A percentile compares a stretch with the other conserved stretches of the same genome.
phyloP scores from a whole-genome alignment of 2,797 vertebrate species.

The Sylvia borin region DNA sequence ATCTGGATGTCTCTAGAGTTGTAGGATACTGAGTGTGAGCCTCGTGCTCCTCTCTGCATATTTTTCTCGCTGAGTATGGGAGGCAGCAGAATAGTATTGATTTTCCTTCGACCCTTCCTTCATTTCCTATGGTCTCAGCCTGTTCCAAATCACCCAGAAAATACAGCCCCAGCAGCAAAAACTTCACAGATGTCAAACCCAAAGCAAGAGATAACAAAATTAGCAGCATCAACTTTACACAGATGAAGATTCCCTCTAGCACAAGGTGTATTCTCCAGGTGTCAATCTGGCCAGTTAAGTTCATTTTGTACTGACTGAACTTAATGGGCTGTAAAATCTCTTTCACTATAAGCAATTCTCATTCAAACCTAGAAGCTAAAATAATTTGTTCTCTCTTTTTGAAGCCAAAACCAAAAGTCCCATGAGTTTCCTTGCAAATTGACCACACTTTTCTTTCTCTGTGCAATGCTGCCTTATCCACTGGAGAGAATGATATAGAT shows the following conservation, averaged over 20 bases:
- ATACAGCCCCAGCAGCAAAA: neutral
- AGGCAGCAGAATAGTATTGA: neutral
- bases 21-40: neutral
- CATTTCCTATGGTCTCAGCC: neutral
- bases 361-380: neutral
- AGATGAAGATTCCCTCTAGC: neutral
- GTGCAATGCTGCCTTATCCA: neutral
- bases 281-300: conserved; percentile 26
- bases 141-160: neutral
- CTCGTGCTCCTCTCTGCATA: neutral
- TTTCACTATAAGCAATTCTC: conserved; percentile 30
- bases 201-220: conserved; percentile 19
- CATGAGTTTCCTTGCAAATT: neutral
- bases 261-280: conserved; percentile 23
- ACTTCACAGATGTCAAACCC: neutral
- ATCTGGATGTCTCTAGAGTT: neutral
- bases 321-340: conserved; percentile 42
- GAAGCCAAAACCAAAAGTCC: neutral
- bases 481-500: neutral
- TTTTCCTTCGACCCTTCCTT: neutral
- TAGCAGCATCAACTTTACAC: neutral
- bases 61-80: neutral
- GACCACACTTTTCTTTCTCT: neutral
- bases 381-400: neutral
- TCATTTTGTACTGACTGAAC: conserved; percentile 32